These are phyloP conservation scores for Cerastoderma edule DNA, from an alignment of 2,888 invertebrate species.

Conservation along the genomic window DNA sequence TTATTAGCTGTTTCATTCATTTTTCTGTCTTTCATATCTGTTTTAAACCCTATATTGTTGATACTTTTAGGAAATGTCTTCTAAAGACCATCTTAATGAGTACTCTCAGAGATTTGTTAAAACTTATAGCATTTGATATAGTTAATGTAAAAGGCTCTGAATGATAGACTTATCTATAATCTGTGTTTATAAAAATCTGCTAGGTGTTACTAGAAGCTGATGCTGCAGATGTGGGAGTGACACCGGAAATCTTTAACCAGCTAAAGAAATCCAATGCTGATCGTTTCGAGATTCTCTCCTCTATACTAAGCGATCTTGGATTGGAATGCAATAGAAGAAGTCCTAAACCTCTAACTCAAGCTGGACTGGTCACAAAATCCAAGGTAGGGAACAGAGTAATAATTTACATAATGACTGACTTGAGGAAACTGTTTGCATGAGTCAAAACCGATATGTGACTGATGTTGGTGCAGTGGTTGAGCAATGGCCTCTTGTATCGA, in stretches of 20 bases:
- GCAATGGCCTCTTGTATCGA: no score
- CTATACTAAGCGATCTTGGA: slow-evolving; percentile 72
- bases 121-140: no score
- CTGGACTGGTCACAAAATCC: slow-evolving; percentile 67
- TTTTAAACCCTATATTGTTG: background rate
- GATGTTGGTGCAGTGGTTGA: no score
- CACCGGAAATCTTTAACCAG: slow-evolving; percentile 71
- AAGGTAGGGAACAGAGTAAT: slow-evolving; percentile 66
- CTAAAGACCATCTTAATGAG: no score
- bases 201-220: slow-evolving; percentile 78
- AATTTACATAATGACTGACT: background rate
- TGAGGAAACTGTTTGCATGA: no score
- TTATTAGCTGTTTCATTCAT: no score
- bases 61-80: background rate
- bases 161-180: no score
- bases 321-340: slow-evolving; percentile 69
- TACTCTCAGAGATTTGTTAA: no score
- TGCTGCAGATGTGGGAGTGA: slow-evolving; percentile 75
- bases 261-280: slow-evolving; percentile 75
- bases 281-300: slow-evolving; percentile 72
- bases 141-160: no score
- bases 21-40: no score
- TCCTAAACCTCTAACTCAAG: slow-evolving; percentile 74
- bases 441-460: no score
- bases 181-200: no score